Conservation (phyloP, 2,113 vertebrate genomes). For the Hypomesus transpacificus region DNA sequence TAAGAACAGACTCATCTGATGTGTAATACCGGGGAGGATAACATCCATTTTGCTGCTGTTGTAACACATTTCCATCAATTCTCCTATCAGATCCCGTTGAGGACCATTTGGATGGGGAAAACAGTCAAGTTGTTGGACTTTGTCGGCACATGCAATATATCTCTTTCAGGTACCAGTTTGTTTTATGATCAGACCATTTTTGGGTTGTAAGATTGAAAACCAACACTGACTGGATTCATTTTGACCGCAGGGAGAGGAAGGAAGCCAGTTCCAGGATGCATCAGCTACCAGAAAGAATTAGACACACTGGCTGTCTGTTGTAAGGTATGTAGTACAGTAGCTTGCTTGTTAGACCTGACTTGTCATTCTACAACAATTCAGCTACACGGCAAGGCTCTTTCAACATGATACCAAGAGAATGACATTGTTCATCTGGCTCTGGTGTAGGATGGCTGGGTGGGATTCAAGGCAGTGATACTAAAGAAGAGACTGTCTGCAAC, state of each 20-base stretch:
- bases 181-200: not conserved
- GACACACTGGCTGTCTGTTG: constrained; percentile 78
- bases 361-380: not conserved
- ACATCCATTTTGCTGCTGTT: not conserved
- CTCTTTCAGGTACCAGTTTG: constrained; percentile 62
- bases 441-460: constrained; percentile 87
- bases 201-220: too few relatives aligned
- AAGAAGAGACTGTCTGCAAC: constrained; percentile 84
- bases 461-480: constrained; percentile 75
- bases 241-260: constrained; percentile 43
- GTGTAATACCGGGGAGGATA: not conserved
- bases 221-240: not conserved
- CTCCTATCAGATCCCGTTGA: constrained; percentile 77
- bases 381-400: too few relatives aligned
- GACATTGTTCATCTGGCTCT: constrained; percentile 10
- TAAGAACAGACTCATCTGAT: constrained; percentile 54
- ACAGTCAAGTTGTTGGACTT: constrained; percentile 84
- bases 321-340: constrained; percentile 74
- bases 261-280: constrained; percentile 73
- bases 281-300: constrained; percentile 76
- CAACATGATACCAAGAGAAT: too few relatives aligned
- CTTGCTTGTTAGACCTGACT: not conserved
- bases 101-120: constrained; percentile 81
- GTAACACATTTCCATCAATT: not conserved
- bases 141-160: constrained; percentile 72